phyloP scores from a whole-genome alignment of 2,797 vertebrate genomes.

The Novumbra hubbsi region DNA sequence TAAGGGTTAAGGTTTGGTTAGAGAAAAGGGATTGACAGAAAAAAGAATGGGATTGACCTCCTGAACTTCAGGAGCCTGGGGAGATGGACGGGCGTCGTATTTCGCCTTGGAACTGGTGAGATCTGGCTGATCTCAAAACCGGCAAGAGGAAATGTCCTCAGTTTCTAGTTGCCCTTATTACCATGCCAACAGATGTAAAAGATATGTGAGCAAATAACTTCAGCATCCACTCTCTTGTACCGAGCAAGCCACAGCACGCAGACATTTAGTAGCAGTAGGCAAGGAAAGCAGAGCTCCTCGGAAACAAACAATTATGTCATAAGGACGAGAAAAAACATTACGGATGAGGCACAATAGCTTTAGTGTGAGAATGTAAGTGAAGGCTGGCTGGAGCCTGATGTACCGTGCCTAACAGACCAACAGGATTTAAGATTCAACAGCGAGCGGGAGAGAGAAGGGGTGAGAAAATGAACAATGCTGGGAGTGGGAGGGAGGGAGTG shows the following conservation, averaged over 20 bases:
- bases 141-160: not conserved
- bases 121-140: not conserved
- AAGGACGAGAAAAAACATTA: not conserved
- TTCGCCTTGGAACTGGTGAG: not conserved
- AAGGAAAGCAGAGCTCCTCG: not conserved
- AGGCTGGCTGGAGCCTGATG: not conserved
- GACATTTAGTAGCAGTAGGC: not conserved
- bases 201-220: not conserved
- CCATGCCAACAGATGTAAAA: not conserved
- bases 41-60: too few relatives aligned
- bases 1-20: too few relatives aligned
- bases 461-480: not conserved
- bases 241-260: not conserved
- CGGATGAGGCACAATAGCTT: not conserved
- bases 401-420: not conserved
- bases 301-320: not conserved
- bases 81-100: not conserved
- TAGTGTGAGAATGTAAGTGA: conserved; percentile 12
- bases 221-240: not conserved
- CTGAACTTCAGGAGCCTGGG: too few relatives aligned
- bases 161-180: not conserved
- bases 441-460: conserved; percentile 2
- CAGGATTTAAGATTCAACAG: not conserved
- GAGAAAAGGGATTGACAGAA: too few relatives aligned
- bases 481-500: not conserved